These are phyloP conservation scores for Zoanthus sociatus DNA, from an alignment of 92 coral and sea anemone genomes.

Conservation along the genomic window DNA sequence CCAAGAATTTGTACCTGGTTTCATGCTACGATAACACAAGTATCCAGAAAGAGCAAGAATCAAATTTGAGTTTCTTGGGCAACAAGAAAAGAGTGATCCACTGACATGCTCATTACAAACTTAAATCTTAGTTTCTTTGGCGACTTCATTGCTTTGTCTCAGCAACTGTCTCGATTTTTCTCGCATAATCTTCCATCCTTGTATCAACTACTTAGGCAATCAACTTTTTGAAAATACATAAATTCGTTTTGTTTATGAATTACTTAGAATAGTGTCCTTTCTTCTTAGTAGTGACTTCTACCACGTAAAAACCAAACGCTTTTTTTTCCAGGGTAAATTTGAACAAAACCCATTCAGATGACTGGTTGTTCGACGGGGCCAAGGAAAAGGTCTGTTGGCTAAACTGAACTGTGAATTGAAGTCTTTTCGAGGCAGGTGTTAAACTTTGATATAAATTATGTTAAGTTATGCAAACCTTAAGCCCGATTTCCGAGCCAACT, in stretches of 20 bases:
- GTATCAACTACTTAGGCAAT: slow-evolving; percentile 16
- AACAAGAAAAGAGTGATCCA: background rate
- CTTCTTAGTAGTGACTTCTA: background rate
- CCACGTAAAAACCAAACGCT: background rate
- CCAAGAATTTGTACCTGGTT: background rate
- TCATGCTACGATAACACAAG: background rate
- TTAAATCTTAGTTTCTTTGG: background rate
- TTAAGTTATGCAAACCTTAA: slow-evolving; percentile 22
- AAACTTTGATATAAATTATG: slow-evolving; percentile 1
- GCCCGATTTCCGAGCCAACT: slow-evolving; percentile 2
- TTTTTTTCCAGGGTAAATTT: background rate
- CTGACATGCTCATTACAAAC: slow-evolving; percentile 23
- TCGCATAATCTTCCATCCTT: background rate
- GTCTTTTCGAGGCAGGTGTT: slow-evolving; percentile 24
- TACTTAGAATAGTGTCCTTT: slow-evolving; percentile 23
- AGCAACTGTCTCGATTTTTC: background rate
- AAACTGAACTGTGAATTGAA: background rate
- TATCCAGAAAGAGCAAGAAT: background rate
- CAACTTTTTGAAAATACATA: background rate
- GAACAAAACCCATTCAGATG: background rate
- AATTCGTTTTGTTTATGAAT: slow-evolving; percentile 26
- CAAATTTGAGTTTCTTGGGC: background rate
- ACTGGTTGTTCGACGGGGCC: background rate
- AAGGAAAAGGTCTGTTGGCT: background rate
- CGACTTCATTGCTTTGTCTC: background rate